phyloP scores from a whole-genome alignment of 2,888 invertebrate genomes.

The Lordiphosa andalusiaca region DNA sequence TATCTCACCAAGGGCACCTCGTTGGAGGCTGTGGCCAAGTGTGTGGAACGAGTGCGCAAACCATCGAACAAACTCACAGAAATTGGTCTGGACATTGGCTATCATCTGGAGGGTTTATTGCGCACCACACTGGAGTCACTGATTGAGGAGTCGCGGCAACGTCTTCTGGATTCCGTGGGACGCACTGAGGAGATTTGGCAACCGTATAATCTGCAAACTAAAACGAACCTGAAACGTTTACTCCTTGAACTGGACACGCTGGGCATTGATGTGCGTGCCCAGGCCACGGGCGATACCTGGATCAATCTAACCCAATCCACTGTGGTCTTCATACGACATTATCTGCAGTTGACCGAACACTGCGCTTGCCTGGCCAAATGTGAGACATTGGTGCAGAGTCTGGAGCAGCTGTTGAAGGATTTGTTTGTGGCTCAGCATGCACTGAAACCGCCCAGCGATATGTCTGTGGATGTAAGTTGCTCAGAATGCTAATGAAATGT shows the following conservation, averaged over 20 bases:
- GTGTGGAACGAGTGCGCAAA: slow-evolving; percentile 88
- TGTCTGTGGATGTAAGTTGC: slow-evolving; percentile 78
- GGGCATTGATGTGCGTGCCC: slow-evolving; percentile 78
- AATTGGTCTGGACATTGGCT: slow-evolving; percentile 93
- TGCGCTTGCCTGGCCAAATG: slow-evolving; percentile 79
- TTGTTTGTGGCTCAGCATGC: slow-evolving; percentile 78
- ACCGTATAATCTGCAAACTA: slow-evolving; percentile 80
- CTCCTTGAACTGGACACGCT: slow-evolving; percentile 76
- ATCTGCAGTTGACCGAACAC: slow-evolving; percentile 77
- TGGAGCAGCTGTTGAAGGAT: slow-evolving; percentile 76
- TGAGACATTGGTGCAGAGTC: slow-evolving; percentile 74
- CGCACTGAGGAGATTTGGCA: slow-evolving; percentile 80
- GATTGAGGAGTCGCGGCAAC: slow-evolving; percentile 78
- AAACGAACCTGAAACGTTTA: slow-evolving; percentile 77
- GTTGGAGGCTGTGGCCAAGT: slow-evolving; percentile 91
- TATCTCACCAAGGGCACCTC: slow-evolving; percentile 94
- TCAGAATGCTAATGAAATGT: neutral
- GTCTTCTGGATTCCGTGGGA: slow-evolving; percentile 78
- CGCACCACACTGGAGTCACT: slow-evolving; percentile 83
- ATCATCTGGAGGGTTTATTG: slow-evolving; percentile 93
- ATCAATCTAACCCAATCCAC: slow-evolving; percentile 79
- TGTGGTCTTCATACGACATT: slow-evolving; percentile 79
- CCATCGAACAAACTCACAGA: slow-evolving; percentile 82
- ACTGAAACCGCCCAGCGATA: slow-evolving; percentile 74
- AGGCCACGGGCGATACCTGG: slow-evolving; percentile 80